Conservation (phyloP, 2,113 vertebrate genomes). For the Trogon surrucura region DNA sequence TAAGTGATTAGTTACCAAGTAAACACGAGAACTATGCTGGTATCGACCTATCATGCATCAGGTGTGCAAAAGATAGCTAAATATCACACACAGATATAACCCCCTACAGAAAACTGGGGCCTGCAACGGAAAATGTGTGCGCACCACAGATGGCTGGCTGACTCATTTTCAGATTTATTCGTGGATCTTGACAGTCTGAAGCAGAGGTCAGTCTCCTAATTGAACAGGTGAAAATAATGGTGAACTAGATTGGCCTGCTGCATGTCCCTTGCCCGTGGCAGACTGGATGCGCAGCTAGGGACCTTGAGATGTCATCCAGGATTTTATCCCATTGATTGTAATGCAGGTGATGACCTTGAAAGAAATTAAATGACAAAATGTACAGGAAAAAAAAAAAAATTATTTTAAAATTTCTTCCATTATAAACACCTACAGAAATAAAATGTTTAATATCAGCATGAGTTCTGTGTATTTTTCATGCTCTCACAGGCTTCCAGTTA, state of each 20-base stretch:
- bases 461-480: not conserved
- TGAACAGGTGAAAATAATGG: not conserved
- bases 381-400: not conserved
- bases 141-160: not conserved
- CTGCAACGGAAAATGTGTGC: not conserved
- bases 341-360: not conserved
- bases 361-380: not conserved
- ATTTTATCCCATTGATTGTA: not conserved
- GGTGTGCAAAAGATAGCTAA: not conserved
- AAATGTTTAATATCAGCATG: not conserved
- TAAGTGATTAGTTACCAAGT: not conserved
- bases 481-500: constrained; percentile 14
- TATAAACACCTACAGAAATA: not conserved
- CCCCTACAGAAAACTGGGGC: not conserved
- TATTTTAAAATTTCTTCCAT: not conserved
- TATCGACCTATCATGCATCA: not conserved
- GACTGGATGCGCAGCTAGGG: not conserved
- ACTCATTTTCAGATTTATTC: not conserved
- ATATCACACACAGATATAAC: not conserved
- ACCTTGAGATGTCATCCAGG: not conserved
- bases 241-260: not conserved
- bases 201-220: not conserved
- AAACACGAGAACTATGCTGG: not conserved
- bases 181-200: not conserved
- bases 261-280: not conserved